phyloP scores from a whole-genome alignment of 2,888 invertebrate species.

The Gryllus longicercus region DNA sequence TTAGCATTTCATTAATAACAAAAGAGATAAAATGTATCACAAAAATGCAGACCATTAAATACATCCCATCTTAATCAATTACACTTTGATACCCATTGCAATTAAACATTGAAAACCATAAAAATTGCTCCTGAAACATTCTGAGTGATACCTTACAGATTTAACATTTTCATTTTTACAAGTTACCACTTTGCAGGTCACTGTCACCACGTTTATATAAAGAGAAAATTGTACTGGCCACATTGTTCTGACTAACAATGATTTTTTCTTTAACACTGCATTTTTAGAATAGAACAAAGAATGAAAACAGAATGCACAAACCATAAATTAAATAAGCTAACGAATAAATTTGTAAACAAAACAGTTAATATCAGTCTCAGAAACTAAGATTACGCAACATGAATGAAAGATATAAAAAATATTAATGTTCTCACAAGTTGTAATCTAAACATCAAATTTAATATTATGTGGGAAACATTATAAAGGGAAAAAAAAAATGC shows the following conservation, averaged over 20 bases:
- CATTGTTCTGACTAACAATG: not conserved
- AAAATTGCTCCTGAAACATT: no score
- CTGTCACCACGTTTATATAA: not conserved
- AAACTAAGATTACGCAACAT: no score
- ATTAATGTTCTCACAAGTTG: no score
- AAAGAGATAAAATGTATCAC: constrained; percentile 1
- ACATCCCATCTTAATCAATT: constrained; percentile 8
- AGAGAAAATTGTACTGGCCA: not conserved
- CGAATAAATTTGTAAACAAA: no score
- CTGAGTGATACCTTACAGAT: not conserved
- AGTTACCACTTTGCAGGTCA: constrained; percentile 6
- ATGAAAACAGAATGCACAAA: no score
- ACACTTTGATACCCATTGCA: not conserved
- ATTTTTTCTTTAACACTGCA: not conserved
- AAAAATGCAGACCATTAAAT: constrained; percentile 4
- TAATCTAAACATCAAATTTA: no score
- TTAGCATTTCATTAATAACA: not conserved
- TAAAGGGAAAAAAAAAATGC: no score
- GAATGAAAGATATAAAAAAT: no score
- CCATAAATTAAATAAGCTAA: no score
- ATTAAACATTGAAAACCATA: not conserved
- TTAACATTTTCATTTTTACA: not conserved
- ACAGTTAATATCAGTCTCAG: not conserved
- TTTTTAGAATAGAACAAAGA: not conserved
- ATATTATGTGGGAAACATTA: no score